Base-by-base conservation (phyloP, 2,888 invertebrate genomes). In the Alentia gelatinosa region DNA sequence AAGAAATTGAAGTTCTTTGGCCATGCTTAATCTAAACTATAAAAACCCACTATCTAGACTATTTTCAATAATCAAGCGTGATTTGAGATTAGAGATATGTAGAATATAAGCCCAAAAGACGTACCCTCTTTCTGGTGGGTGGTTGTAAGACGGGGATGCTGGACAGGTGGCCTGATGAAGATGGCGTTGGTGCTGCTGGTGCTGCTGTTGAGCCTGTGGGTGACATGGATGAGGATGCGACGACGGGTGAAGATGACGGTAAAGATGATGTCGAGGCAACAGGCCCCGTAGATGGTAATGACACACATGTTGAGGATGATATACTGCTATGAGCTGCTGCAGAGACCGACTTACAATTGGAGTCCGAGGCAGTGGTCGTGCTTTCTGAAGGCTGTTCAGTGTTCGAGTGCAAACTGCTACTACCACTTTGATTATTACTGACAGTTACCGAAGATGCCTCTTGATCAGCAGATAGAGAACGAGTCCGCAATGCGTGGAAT, bases 91-190 rank as follows among this genome's bases (percentile, higher is more conserved):
- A n/a, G n/a, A n/a, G n/a, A n/a, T n/a, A n/a, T n/a, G n/a, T n/a
- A n/a, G n/a, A n/a, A n/a, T n/a, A n/a, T n/a, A n/a, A n/a, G n/a
- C n/a, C n/a, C n/a, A n/a, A 56, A 12, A 12, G 26, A 37, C 63
- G 37, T 35, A 75, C 89, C 89, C 63, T 89, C 33, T 89, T 89
- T 42, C 63, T 89, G 89, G 75, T 75, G 30, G 89, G 89, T 19
- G 89, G 39, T 39, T 26, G 63, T 37, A 26, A 35, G 23, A 89
- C 42, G 33, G 75, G 35, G 40, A 47, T 74, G 89, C 39, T 68
- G 39, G 12, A 39, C 30, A 35, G 19, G n/a, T 19, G n/a, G 30
- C 39, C 42, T 15, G 89, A 63, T 89, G 89, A 42, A n/a, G 68
- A 56, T 30, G 50, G 37, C n/a, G 86, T 33, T 30, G 50, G 63